Conservation (phyloP, 1,140 invertebrate genomes). For the Listronotus bonariensis region DNA sequence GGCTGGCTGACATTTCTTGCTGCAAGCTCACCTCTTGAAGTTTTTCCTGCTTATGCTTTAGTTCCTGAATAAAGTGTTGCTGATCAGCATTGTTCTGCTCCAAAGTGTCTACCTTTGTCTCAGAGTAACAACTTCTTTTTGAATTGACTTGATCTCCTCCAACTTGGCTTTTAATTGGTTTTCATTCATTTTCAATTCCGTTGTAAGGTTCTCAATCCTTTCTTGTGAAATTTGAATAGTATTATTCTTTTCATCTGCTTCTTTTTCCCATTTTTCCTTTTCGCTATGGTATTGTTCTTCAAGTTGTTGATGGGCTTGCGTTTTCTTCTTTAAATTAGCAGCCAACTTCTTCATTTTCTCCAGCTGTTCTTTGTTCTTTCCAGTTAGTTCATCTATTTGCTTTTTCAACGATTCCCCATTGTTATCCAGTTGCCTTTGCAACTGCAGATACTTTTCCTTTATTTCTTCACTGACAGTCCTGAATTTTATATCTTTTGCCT, state of each 20-base stretch:
- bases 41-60: conserved; percentile 40
- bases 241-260: conserved; percentile 54
- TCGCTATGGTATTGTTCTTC: conserved; percentile 60
- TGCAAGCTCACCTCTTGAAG: conserved; percentile 40
- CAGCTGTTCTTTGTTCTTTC: conserved; percentile 61
- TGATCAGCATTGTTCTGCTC: conserved; percentile 34
- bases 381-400: conserved; percentile 56
- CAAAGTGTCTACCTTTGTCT: conserved; percentile 29
- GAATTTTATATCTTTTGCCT: conserved; percentile 62
- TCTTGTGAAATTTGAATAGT: conserved; percentile 51
- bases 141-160: conserved; percentile 43
- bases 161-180: conserved; percentile 43
- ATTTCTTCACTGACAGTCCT: conserved; percentile 58
- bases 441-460: conserved; percentile 51
- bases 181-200: conserved; percentile 45
- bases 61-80: conserved; percentile 37
- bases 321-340: conserved; percentile 74
- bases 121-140: conserved; percentile 22
- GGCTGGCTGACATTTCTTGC: conserved; percentile 42
- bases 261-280: conserved; percentile 48
- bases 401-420: conserved; percentile 46
- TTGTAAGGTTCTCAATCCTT: conserved; percentile 49
- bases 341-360: conserved; percentile 80
- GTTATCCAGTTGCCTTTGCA: conserved; percentile 54
- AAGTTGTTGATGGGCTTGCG: conserved; percentile 64